Conservation (phyloP, 2,888 invertebrate genomes). For the Elegia similella region DNA sequence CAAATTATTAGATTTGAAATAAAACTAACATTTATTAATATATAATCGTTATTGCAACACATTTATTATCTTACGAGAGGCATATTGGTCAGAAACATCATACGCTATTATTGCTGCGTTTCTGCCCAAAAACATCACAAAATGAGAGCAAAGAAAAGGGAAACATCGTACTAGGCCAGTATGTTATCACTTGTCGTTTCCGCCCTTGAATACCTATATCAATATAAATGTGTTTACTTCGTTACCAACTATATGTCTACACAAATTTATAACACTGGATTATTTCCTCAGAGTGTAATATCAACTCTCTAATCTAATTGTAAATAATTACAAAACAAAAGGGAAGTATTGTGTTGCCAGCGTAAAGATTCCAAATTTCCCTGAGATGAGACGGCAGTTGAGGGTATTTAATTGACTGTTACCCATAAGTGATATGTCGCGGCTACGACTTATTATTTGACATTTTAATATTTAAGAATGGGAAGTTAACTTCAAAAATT, state of each 20-base stretch:
- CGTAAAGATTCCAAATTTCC: slow-evolving; percentile 31
- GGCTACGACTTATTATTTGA: slow-evolving; percentile 32
- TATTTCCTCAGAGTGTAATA: slow-evolving; percentile 55
- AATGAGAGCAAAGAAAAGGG: slow-evolving; percentile 27
- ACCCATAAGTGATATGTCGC: slow-evolving; percentile 69
- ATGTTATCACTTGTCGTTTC: slow-evolving; percentile 46
- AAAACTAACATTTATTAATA: slow-evolving; percentile 19
- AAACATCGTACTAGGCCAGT: slow-evolving; percentile 62
- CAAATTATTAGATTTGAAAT: slow-evolving; percentile 33
- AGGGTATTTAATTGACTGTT: slow-evolving; percentile 67
- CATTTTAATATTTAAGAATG: slow-evolving; percentile 13
- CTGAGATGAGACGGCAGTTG: slow-evolving; percentile 43
- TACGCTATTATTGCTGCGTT: slow-evolving; percentile 27
- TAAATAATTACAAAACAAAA: slow-evolving; percentile 61
- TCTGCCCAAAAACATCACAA: slow-evolving; percentile 22
- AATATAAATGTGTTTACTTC: slow-evolving; percentile 51
- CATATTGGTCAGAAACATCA: slow-evolving; percentile 18
- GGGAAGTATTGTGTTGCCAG: slow-evolving; percentile 55
- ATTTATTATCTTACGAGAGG: slow-evolving; percentile 15
- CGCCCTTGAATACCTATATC: slow-evolving; percentile 44
- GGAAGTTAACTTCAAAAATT: slow-evolving; percentile 21
- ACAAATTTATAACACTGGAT: slow-evolving; percentile 70
- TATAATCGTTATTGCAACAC: slow-evolving; percentile 5
- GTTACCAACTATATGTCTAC: slow-evolving; percentile 59
- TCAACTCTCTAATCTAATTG: slow-evolving; percentile 54